These are phyloP conservation scores for Ctenochaetus hawaiiensis DNA, from an alignment of 2,797 vertebrate species.

Conservation along the genomic window DNA sequence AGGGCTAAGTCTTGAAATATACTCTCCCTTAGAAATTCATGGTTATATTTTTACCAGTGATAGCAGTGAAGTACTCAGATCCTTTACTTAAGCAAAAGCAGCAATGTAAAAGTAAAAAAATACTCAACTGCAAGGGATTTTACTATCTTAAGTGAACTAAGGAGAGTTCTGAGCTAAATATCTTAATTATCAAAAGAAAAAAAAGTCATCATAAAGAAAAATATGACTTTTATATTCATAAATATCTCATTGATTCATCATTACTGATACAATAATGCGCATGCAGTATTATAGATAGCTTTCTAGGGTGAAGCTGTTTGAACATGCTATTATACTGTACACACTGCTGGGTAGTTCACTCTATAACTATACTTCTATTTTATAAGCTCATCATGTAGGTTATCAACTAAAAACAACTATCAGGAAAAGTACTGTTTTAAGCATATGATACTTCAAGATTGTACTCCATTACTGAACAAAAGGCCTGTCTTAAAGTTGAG, in stretches of 20 bases:
- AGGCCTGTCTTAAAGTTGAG: not conserved
- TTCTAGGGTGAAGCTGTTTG: not conserved
- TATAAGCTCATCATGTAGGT: not conserved
- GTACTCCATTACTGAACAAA: not conserved
- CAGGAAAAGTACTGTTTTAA: not conserved
- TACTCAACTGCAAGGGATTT: not conserved
- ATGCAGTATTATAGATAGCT: not conserved
- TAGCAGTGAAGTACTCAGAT: not conserved
- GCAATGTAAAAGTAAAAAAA: not conserved
- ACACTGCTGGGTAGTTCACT: not conserved
- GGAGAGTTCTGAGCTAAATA: not conserved
- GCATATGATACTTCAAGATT: not conserved
- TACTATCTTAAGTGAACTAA: not conserved
- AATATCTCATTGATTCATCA: not conserved
- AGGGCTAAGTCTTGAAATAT: not conserved
- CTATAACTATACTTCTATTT: not conserved
- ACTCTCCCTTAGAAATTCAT: constrained; percentile 8
- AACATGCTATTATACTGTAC: not conserved
- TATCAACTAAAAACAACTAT: no score
- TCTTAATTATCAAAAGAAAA: not conserved
- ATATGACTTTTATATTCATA: not conserved
- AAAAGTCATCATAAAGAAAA: not conserved
- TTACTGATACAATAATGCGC: not conserved
- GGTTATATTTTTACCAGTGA: not conserved
- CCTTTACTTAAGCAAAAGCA: not conserved